Percentiles rank a stretch among this genome's conserved stretches.
Evolutionary conservation across 2,888 invertebrate genomes (phyloP).

Genomic region (Eupithecia centaureata): DNA sequence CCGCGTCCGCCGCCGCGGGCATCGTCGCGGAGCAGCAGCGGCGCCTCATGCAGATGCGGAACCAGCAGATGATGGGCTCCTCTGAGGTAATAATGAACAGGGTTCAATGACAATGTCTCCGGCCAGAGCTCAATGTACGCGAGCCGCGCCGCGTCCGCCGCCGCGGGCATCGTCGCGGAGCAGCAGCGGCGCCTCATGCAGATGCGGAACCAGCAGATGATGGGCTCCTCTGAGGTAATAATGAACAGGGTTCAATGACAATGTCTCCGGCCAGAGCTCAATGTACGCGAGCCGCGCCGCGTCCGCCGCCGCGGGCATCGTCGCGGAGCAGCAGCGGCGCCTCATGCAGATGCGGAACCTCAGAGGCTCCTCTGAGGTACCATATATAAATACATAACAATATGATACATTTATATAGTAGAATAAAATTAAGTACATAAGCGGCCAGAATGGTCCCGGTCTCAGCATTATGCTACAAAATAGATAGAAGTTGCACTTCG

Average conservation of each 20-base stretch:
- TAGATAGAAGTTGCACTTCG: too few species aligned
- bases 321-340: slow-evolving; percentile 80
- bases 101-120: slow-evolving; percentile 37
- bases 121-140: slow-evolving; percentile 44
- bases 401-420: too few species aligned
- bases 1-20: slow-evolving; percentile 78
- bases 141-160: slow-evolving; percentile 65
- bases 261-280: slow-evolving; percentile 46
- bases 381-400: too few species aligned
- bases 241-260: background rate
- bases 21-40: slow-evolving; percentile 71
- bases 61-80: slow-evolving; percentile 91
- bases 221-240: slow-evolving; percentile 84
- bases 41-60: slow-evolving; percentile 89
- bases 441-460: too few species aligned
- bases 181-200: slow-evolving; percentile 87
- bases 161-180: slow-evolving; percentile 69
- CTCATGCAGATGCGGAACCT: slow-evolving; percentile 90
- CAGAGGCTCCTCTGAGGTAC: slow-evolving; percentile 86
- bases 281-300: slow-evolving; percentile 48
- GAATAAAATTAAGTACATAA: too few species aligned
- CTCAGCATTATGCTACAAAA: too few species aligned
- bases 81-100: slow-evolving; percentile 61
- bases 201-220: slow-evolving; percentile 90
- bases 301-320: slow-evolving; percentile 76